Evolutionary conservation across 2,113 vertebrate genomes (phyloP), one percentile per base, ranked within the genome.

Genomic region (Paracanthobrama guichenoti): DNA sequence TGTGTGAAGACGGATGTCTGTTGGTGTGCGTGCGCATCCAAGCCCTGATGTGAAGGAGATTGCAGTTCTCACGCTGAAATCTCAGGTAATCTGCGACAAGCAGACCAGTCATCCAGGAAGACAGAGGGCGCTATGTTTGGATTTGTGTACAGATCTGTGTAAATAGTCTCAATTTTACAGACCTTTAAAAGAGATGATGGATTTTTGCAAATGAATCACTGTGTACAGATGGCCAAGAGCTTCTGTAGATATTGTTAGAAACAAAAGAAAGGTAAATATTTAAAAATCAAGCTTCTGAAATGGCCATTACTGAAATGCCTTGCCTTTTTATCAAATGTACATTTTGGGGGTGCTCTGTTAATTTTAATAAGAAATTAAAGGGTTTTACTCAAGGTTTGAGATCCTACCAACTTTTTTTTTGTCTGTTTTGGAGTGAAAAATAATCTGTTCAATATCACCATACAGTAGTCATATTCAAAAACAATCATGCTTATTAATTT

Each of bases 1-100:
- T 86, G 88, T 84, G 74, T 75, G 87, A 57, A 84, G 62, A 53
- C 44, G 39, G 57, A 74, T 44, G 69, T 62, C 74, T 20, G 77
- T 42, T 26, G 10, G 82, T 22, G 77, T 69, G 86, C 76, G 81
- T 24, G 82, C 24, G 60, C 62, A 92, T 95, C 91, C 93, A 94
- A 94, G 95, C 95, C 91, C 94, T 95, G 95, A 90, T 92, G 93
- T 89, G 91, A 93, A 95, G 95, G 94, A 93, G 93, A 95, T 90
- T 91, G 93, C 94, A 96, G 96, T 91, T 91, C 95, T 94, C 91
- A 94, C 95, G 90, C 92, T 92, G 95, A 95, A 97, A 96, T 94
- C 97, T 99, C 97, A 98, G 96, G 97, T 97, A 97, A 95, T 95
- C 93, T 96, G 96, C 96, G 95, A 96, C 94, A 95, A 94, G 93